These are phyloP conservation scores for Antechinus flavipes DNA, from an alignment of 2,113 vertebrate species.

Conservation along the genomic window DNA sequence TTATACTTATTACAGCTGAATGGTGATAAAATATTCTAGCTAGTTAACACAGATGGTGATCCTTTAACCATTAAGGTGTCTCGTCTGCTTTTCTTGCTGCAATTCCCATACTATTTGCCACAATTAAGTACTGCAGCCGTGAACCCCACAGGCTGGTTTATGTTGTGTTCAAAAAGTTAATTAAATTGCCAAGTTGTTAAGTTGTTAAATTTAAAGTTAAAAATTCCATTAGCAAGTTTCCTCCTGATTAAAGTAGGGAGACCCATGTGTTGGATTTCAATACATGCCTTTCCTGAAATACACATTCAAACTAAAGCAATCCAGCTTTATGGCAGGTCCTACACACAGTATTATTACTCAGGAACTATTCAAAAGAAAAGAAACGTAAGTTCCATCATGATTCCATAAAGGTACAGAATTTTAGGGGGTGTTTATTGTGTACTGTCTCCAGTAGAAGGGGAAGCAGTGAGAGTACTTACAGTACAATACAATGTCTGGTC, in stretches of 20 bases:
- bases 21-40: conserved; percentile 47
- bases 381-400: neutral
- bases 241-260: conserved; percentile 73
- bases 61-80: conserved; percentile 69
- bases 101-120: conserved; percentile 65
- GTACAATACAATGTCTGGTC: neutral
- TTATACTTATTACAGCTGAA: conserved; percentile 46
- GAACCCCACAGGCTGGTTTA: conserved; percentile 77
- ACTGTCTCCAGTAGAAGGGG: neutral
- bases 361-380: conserved; percentile 21
- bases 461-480: conserved; percentile 9
- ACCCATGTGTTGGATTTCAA: conserved; percentile 73
- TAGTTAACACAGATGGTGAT: conserved; percentile 64
- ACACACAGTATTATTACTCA: conserved; percentile 15
- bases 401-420: conserved; percentile 38
- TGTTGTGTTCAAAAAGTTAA: conserved; percentile 81
- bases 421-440: conserved; percentile 21
- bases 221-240: conserved; percentile 78
- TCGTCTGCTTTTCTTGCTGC: conserved; percentile 71
- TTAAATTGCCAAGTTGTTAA: conserved; percentile 81
- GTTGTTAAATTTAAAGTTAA: conserved; percentile 81
- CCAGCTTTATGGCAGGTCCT: conserved; percentile 68
- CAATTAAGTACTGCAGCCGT: conserved; percentile 70
- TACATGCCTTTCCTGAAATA: conserved; percentile 66
- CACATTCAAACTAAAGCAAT: conserved; percentile 73